Evolutionary conservation across 2,113 vertebrate genomes (phyloP).

Genomic region (Indicator indicator): DNA sequence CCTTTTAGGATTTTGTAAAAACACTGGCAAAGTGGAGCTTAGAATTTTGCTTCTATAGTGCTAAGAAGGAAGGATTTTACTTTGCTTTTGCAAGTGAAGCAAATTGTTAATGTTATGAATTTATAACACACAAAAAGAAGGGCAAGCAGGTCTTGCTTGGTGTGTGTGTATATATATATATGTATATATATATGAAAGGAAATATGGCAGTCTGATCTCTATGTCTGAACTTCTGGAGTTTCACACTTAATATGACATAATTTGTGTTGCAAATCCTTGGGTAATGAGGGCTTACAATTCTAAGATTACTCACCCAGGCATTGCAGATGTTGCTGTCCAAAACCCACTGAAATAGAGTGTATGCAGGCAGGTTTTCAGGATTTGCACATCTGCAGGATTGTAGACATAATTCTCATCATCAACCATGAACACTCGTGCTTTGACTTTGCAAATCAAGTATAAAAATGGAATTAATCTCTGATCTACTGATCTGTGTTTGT

Average conservation of each 20-base stretch:
- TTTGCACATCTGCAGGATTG: background rate
- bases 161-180: background rate
- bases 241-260: background rate
- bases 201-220: background rate
- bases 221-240: background rate
- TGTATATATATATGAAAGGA: background rate
- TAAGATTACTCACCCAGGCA: background rate
- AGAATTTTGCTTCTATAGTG: background rate
- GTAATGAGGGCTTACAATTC: background rate
- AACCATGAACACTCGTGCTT: background rate
- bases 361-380: background rate
- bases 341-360: background rate
- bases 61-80: background rate
- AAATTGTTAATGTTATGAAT: background rate
- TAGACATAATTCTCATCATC: background rate
- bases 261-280: background rate
- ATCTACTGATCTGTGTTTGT: background rate
- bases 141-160: background rate
- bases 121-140: background rate
- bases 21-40: background rate
- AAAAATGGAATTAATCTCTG: background rate
- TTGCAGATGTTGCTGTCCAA: background rate
- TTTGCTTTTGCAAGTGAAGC: background rate
- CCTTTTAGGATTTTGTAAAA: background rate
- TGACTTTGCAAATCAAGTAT: background rate